Percentiles rank a stretch among this genome's conserved stretches.
Conservation (phyloP, 2,113 vertebrate genomes). For the Coreoperca whiteheadi region DNA sequence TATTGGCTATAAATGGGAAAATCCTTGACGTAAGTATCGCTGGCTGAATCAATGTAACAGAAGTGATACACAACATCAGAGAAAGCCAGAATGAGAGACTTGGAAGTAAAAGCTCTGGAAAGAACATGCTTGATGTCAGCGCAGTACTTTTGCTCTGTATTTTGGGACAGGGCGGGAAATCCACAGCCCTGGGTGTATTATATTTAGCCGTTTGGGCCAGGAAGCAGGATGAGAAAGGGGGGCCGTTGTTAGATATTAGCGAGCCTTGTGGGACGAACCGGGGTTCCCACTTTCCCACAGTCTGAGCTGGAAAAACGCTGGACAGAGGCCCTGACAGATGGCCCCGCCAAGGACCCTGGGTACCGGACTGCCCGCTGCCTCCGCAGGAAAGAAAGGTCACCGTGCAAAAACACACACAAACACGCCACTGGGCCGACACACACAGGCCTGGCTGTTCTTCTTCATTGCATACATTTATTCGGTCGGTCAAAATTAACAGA, state of each 20-base stretch:
- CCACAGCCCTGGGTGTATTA: slow-evolving; percentile 35
- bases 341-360: slow-evolving; percentile 65
- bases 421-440: slow-evolving; percentile 15
- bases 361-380: slow-evolving; percentile 61
- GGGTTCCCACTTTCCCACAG: slow-evolving; percentile 84
- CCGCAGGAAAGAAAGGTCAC: slow-evolving; percentile 78
- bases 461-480: background rate
- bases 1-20: background rate
- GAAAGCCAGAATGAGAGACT: background rate
- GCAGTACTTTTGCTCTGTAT: slow-evolving; percentile 10
- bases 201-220: slow-evolving; percentile 67
- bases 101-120: background rate
- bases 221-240: slow-evolving; percentile 65
- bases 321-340: slow-evolving; percentile 82
- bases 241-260: slow-evolving; percentile 65
- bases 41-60: background rate
- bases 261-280: slow-evolving; percentile 63
- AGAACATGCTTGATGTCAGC: background rate
- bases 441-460: background rate
- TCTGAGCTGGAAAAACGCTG: slow-evolving; percentile 73
- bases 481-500: no score
- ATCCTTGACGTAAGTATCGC: background rate
- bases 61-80: background rate
- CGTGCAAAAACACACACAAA: slow-evolving; percentile 64
- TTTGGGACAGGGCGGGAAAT: slow-evolving; percentile 28